Evolutionary conservation across 2,888 invertebrate genomes (phyloP), one percentile per base, ranked within the genome.

Genomic region (Dione juno): DNA sequence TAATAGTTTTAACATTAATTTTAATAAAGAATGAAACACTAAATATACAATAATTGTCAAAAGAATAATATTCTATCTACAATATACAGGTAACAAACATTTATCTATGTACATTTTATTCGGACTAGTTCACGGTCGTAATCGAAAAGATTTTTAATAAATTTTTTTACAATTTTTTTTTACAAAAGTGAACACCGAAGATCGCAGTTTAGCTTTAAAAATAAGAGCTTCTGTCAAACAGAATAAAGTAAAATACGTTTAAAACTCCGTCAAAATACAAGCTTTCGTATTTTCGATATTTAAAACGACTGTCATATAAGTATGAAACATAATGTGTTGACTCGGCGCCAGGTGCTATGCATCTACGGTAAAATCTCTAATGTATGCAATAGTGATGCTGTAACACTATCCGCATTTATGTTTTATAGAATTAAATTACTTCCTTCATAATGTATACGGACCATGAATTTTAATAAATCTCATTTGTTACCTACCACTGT

Each of bases 71-170:
- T 85, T 90, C 92, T 92, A 93, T 93, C 92, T 92, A 93, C 89
- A 93, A 92, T 93, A 91, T 93, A 93, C 92, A 93, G 84, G 88
- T 93, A 92, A 93, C 92, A 92, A 93, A 93, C 90, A 91, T 91
- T 89, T 91, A 92, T 90, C 89, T 93, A 92, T 93, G 83, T 92
- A 93, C 92, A 93, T 86, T 89, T 89, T 90, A 89, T 89, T 89
- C 88, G 90, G 93, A 93, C 93, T 93, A 93, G 93, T 92, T 90
- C 86, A 85, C 86, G 82, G 87, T 90, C 81, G 83, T 88, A 88
- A 87, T 90, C 88, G 83, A 90, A 90, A 88, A 85, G 82, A 79
- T 81, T 78, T 80, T 68, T 54, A 68, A 45, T 16, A 45, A 14
- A 0, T 7, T n/a, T 57, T 79, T 88, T 82, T 88, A 90, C 89